These are phyloP conservation scores for Clarias magur DNA, from an alignment of 2,113 vertebrate species.

Conservation along the genomic window DNA sequence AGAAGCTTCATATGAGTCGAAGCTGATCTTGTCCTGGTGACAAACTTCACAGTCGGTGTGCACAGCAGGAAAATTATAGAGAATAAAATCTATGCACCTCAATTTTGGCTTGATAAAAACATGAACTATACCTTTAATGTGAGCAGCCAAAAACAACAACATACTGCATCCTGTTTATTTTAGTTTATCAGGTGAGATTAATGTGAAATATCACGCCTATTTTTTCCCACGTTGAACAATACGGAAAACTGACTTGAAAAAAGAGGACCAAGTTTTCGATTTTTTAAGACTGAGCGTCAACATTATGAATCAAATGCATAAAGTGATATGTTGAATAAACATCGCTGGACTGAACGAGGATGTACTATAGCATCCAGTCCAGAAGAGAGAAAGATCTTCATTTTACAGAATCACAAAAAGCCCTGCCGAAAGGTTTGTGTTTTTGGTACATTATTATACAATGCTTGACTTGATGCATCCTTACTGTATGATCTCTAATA, in stretches of 20 bases:
- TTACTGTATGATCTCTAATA: conserved; percentile 6
- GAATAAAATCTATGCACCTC: no score
- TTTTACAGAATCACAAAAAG: conserved; percentile 31
- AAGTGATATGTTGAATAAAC: not conserved
- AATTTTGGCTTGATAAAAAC: no score
- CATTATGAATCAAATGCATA: not conserved
- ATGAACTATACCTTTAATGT: no score
- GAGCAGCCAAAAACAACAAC: no score
- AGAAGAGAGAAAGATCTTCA: conserved; percentile 12
- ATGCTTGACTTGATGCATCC: conserved; percentile 42
- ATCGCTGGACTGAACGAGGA: conserved; percentile 5
- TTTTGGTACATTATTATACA: conserved; percentile 27
- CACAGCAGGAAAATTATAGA: no score
- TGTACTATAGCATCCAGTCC: not conserved
- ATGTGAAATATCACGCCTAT: not conserved
- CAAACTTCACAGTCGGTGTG: no score
- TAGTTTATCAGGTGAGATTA: not conserved
- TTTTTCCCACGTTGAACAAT: not conserved
- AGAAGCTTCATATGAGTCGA: no score
- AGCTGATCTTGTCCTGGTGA: no score
- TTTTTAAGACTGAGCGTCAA: not conserved
- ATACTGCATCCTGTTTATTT: not conserved
- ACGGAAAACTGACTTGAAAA: not conserved
- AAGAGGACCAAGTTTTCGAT: not conserved
- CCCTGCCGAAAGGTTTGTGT: conserved; percentile 43